These are phyloP conservation scores for Narcine bancroftii DNA, from an alignment of 2,113 vertebrate species.

Conservation along the genomic window DNA sequence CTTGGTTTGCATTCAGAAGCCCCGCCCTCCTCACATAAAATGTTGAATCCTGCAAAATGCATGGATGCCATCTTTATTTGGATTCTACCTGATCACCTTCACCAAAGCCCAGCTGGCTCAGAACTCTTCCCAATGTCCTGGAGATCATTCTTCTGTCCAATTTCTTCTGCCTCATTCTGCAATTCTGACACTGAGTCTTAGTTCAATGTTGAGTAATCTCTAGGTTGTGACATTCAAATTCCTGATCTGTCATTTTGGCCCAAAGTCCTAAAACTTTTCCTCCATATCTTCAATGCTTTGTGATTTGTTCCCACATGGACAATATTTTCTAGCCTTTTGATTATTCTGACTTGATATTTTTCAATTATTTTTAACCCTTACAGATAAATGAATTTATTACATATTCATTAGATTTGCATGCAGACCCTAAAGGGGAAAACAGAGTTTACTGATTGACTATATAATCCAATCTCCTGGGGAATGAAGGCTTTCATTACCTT, in stretches of 20 bases:
- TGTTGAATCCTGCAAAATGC: too few relatives aligned
- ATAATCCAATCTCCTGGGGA: background rate
- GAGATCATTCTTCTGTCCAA: background rate
- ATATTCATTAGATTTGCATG: background rate
- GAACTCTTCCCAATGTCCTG: background rate
- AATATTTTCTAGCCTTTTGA: background rate
- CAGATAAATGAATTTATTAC: background rate
- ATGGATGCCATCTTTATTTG: too few relatives aligned
- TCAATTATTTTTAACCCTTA: background rate
- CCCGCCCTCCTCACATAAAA: too few relatives aligned
- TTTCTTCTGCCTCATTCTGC: background rate
- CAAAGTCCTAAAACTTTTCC: background rate
- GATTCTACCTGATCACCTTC: too few relatives aligned
- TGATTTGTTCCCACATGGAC: background rate
- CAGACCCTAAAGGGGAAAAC: background rate
- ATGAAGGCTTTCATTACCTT: slow-evolving; percentile 5
- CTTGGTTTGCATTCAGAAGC: too few relatives aligned
- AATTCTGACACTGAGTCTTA: too few relatives aligned
- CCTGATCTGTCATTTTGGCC: background rate
- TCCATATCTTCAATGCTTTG: background rate
- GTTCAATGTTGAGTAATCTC: too few relatives aligned
- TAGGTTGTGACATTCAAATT: background rate
- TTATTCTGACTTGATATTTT: background rate
- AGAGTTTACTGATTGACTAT: background rate
- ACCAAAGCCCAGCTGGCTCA: background rate